Evolutionary conservation across 1,140 invertebrate genomes (phyloP), one percentile per base, ranked within the genome.

Genomic region (Manduca sexta): DNA sequence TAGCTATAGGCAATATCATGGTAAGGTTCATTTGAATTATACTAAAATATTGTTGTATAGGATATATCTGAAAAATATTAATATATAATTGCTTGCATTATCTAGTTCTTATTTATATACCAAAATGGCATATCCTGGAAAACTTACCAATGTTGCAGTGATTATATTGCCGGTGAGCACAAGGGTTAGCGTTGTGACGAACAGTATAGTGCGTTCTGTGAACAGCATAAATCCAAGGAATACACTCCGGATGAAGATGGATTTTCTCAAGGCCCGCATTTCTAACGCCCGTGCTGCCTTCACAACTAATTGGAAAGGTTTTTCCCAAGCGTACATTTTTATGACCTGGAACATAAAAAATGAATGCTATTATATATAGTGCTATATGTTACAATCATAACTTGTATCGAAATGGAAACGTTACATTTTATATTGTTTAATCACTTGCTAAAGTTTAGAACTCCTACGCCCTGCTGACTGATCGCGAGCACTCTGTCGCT

Each of bases 261-360:
- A 80, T 10, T 81, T 77, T 33, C 69, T 88, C 0, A 89, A 76
- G 4, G 81, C 67, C 0, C 89, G 86, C 71, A 94, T 88, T 70
- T 95, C 93, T 11, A 80, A 63, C 0, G 65, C 77, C 55, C 93
- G 77, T 2, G 87, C 86, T 1, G 58, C 26, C 18, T 83, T 81
- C 0, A 92, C 86, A 0, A 91, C 82, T 21, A 86, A 78, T 40
- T 88, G 86, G 51, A 92, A 92, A 0, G 91, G 90, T 45, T 87
- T n/a, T 88, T 93, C 91, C 91, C 91, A 93, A 0, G 90, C 89
- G 53, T 92, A 92, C 91, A 93, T 93, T 83, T 94, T 94, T 10
- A 94, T 90, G 1, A 96, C 92, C 85, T 92, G 59, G 52, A 90
- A 5, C n/a, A 35, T 35, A 16, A 33, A 33, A 4, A 31, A n/a